phyloP scores from a whole-genome alignment of 1,140 invertebrate genomes.

The Asobara japonica region DNA sequence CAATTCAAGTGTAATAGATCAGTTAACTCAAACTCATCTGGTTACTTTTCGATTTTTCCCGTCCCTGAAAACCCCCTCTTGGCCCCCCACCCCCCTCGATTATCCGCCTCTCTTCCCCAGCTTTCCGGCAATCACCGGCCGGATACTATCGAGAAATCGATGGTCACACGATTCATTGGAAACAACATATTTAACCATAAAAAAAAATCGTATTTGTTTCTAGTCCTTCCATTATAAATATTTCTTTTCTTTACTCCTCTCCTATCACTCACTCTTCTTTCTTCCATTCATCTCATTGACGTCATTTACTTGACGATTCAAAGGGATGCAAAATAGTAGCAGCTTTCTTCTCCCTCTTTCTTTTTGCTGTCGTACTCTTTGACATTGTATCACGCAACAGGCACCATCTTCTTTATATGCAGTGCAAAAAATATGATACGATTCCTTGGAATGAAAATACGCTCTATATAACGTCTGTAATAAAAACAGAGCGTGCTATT shows the following conservation, averaged over 20 bases:
- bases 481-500: not conserved
- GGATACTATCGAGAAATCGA: constrained; percentile 22
- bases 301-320: not conserved
- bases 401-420: not conserved
- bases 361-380: not conserved
- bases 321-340: not conserved
- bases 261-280: not conserved
- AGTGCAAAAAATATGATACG: not conserved
- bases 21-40: constrained; percentile 1
- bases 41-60: constrained; percentile 16
- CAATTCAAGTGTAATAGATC: not conserved
- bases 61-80: not conserved
- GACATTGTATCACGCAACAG: constrained; percentile 2
- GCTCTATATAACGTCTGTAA: not conserved
- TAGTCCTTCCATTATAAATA: not conserved
- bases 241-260: not conserved
- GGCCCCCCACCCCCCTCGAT: not conserved
- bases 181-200: constrained; percentile 14
- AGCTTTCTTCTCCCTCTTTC: not conserved
- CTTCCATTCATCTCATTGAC: constrained; percentile 9
- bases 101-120: not conserved
- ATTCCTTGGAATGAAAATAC: not conserved
- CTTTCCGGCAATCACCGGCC: constrained; percentile 23
- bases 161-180: constrained; percentile 16
- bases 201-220: not conserved